Conservation (phyloP, 2,113 vertebrate species). For the Artemisiospiza belli region DNA sequence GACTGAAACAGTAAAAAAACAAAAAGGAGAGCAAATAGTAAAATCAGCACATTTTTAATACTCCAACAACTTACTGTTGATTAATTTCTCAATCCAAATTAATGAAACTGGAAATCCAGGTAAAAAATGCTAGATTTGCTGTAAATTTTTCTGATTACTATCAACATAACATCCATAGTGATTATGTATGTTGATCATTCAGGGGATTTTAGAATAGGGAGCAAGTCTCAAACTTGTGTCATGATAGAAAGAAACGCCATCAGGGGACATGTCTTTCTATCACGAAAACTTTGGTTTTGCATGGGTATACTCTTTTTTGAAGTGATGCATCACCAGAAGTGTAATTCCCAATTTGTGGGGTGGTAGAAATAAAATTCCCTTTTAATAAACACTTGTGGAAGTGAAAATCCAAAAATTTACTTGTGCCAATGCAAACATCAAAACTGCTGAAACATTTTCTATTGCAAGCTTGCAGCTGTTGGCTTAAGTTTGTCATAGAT, state of each 20-base stretch:
- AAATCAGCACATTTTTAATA: neutral
- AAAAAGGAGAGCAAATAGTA: neutral
- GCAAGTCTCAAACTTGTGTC: neutral
- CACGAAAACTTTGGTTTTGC: neutral
- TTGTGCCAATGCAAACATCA: neutral
- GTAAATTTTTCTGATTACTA: neutral
- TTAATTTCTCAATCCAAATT: neutral
- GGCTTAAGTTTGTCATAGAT: neutral
- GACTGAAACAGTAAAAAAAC: neutral
- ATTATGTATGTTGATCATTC: neutral
- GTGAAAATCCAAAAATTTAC: neutral
- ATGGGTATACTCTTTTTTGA: neutral
- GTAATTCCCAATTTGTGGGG: neutral
- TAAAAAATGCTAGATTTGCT: neutral
- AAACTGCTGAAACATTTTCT: neutral
- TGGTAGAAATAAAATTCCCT: neutral
- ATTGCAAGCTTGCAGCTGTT: neutral
- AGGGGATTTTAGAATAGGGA: neutral
- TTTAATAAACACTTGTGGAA: neutral
- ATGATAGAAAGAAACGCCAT: neutral
- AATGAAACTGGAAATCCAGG: neutral
- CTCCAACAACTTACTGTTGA: neutral
- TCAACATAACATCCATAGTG: neutral
- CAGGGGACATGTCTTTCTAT: neutral
- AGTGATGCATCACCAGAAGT: neutral